Conservation (phyloP, 2,888 invertebrate genomes). For the Cynaeus angustus region DNA sequence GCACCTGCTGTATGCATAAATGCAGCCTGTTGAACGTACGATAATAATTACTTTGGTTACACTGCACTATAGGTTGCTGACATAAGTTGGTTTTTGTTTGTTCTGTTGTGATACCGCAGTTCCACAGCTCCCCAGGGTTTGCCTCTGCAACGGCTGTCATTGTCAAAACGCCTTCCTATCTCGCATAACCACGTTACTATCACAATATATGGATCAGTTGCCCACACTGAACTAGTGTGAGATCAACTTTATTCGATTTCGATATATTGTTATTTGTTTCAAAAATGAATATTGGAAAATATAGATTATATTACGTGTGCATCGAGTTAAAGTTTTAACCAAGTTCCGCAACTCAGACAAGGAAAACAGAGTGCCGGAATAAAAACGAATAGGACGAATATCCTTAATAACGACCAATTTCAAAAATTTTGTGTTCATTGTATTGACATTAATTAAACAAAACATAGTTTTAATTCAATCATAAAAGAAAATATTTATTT, state of each 20-base stretch:
- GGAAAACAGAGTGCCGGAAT: no score
- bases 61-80: conserved; percentile 44
- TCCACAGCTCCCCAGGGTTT: conserved; percentile 38
- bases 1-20: conserved; percentile 40
- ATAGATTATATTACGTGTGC: not conserved
- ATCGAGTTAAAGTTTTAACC: not conserved
- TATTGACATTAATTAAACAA: no score
- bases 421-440: no score
- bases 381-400: no score
- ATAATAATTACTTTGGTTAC: conserved; percentile 47
- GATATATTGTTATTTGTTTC: not conserved
- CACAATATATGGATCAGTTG: conserved; percentile 31
- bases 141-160: conserved; percentile 46
- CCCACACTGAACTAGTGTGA: conserved; percentile 5
- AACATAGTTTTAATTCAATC: no score
- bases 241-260: conserved; percentile 12
- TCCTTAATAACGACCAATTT: no score
- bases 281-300: not conserved
- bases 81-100: conserved; percentile 51
- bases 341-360: not conserved
- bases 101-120: conserved; percentile 45
- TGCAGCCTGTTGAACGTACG: conserved; percentile 47
- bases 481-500: no score
- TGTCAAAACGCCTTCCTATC: conserved; percentile 48
- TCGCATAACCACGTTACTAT: conserved; percentile 39